A percentile compares a stretch with the other conserved stretches of the same genome.
Evolutionary conservation across 2,888 invertebrate species (phyloP).

Genomic region (Oxycera nigricornis): DNA sequence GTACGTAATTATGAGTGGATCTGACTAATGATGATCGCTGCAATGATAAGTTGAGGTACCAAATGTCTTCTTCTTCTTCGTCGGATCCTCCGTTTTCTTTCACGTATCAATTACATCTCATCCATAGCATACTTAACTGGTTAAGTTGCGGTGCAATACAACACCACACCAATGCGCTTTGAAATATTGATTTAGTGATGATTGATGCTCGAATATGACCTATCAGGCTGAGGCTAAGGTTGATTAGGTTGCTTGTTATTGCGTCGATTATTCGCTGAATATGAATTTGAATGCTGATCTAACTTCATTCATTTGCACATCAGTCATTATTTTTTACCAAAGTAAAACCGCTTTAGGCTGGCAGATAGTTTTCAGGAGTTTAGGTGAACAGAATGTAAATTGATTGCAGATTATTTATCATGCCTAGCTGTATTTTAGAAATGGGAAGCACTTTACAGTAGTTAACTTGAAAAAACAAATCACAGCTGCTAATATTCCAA

Average conservation of each 20-base stretch:
- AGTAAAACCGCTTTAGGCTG: no score
- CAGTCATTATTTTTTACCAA: no score
- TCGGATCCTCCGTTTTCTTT: no score
- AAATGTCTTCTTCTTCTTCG: slow-evolving; percentile 3
- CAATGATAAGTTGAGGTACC: not conserved
- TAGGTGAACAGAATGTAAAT: no score
- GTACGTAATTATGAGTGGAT: not conserved
- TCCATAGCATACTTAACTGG: not conserved
- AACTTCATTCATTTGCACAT: no score
- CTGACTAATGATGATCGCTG: not conserved
- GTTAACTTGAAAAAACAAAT: no score
- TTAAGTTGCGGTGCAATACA: not conserved
- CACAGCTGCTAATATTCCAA: no score
- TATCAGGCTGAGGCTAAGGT: slow-evolving; percentile 8
- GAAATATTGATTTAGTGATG: slow-evolving; percentile 17
- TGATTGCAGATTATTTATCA: no score
- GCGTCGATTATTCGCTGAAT: slow-evolving; percentile 19
- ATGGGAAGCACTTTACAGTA: no score
- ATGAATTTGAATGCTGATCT: not conserved
- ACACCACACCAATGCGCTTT: slow-evolving; percentile 4
- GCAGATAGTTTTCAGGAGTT: no score
- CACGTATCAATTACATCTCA: slow-evolving; percentile 1
- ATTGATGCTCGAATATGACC: slow-evolving; percentile 33
- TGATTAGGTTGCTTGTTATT: slow-evolving; percentile 34
- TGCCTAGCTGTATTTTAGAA: no score